phyloP scores from a whole-genome alignment of 2,113 vertebrate species.

The Nannospalax galili region DNA sequence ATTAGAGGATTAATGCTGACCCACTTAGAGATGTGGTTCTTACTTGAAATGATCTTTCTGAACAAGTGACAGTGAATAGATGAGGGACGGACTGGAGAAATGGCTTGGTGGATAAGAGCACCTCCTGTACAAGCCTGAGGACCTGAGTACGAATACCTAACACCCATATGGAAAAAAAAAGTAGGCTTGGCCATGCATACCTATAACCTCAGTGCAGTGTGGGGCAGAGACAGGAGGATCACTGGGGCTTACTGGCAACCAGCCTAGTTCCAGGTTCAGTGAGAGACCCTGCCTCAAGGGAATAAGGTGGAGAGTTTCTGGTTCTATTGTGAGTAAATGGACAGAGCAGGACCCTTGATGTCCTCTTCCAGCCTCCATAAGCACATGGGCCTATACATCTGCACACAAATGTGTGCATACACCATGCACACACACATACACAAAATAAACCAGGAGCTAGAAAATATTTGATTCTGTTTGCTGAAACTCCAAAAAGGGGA shows the following conservation, averaged over 20 bases:
- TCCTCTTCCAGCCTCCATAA: background rate
- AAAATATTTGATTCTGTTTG: background rate
- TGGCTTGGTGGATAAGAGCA: background rate
- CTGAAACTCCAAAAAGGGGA: fast-evolving
- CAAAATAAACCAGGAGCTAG: background rate
- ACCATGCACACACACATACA: background rate
- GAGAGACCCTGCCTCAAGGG: background rate
- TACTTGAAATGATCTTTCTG: background rate
- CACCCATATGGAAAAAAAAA: background rate
- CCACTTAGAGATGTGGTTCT: background rate
- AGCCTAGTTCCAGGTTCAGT: background rate
- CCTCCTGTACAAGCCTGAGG: background rate
- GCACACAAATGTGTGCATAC: background rate
- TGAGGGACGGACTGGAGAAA: background rate
- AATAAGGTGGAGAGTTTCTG: background rate
- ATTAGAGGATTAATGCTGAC: conserved; percentile 1
- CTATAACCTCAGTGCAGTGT: no score
- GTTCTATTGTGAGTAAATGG: no score
- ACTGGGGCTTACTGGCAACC: no score
- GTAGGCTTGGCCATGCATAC: no score
- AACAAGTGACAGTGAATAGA: background rate
- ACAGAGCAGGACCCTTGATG: background rate
- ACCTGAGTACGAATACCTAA: background rate
- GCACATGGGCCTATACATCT: background rate
- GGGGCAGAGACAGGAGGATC: background rate